These are phyloP conservation scores for Sebastes cheni DNA, from an alignment of 2,797 vertebrate species.

Conservation along the genomic window DNA sequence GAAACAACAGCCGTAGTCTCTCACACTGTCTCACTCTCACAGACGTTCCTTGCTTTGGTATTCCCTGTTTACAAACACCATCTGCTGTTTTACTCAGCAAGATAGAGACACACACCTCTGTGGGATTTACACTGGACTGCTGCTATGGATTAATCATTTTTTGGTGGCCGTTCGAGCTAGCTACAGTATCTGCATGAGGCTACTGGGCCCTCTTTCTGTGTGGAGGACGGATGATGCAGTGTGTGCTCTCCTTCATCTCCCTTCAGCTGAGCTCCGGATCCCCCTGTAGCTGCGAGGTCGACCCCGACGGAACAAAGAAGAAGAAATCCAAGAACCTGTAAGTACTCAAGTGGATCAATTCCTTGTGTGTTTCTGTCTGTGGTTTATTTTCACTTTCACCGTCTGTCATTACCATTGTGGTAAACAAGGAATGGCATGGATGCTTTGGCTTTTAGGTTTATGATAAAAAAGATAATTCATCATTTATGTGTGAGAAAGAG, in stretches of 20 bases:
- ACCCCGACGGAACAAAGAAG: constrained; percentile 85
- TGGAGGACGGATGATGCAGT: constrained; percentile 75
- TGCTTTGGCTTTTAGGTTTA: not conserved
- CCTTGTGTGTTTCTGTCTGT: not conserved
- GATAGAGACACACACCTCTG: constrained; percentile 25
- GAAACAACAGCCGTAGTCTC: constrained; percentile 68
- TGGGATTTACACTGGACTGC: constrained; percentile 46
- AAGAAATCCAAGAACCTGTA: constrained; percentile 93
- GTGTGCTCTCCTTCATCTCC: constrained; percentile 77
- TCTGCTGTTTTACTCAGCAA: constrained; percentile 27
- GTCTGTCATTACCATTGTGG: not conserved
- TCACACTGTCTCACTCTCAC: constrained; percentile 60
- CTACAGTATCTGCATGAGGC: constrained; percentile 33
- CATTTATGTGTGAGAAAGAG: not conserved
- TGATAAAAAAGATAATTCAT: not conserved
- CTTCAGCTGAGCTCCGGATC: constrained; percentile 87
- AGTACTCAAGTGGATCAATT: constrained; percentile 65
- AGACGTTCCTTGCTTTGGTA: constrained; percentile 39
- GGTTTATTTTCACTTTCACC: not conserved
- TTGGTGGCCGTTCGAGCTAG: constrained; percentile 9
- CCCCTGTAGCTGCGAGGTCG: constrained; percentile 84
- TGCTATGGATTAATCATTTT: constrained; percentile 66
- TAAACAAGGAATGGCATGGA: too few species aligned
- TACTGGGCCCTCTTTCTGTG: constrained; percentile 46
- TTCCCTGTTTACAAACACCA: constrained; percentile 48